Evolutionary conservation across 53 echinoderm and acorn worm species (phyloP).

Genomic region (Holothuria scabra): DNA sequence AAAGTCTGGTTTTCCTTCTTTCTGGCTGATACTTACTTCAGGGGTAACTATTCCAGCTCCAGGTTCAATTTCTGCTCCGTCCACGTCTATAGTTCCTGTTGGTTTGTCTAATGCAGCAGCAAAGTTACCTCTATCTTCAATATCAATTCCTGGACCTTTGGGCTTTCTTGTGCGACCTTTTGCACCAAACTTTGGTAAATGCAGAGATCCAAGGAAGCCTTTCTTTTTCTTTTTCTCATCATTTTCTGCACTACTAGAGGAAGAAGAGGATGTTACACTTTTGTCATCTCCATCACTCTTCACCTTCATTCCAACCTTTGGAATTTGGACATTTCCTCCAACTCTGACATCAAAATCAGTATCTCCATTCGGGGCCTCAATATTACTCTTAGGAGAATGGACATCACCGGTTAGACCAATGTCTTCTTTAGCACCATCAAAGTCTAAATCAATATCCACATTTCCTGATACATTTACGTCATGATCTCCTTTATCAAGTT

Average conservation of each 20-base stretch:
- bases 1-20: conserved; percentile 50
- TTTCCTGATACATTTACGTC: neutral
- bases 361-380: neutral
- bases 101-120: neutral
- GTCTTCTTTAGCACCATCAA: neutral
- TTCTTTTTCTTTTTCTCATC: conserved; percentile 58
- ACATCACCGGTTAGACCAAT: neutral
- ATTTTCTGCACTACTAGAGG: conserved; percentile 37
- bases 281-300: neutral
- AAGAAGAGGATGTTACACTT: conserved; percentile 13
- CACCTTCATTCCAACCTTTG: neutral
- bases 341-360: neutral
- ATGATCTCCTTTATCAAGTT: neutral
- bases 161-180: conserved; percentile 33
- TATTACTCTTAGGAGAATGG: neutral
- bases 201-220: conserved; percentile 65
- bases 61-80: conserved; percentile 18
- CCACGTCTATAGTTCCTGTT: neutral
- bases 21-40: conserved; percentile 43
- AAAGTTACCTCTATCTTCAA: neutral
- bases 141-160: no score
- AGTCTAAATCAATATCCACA: neutral
- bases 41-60: neutral
- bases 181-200: conserved; percentile 62
- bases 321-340: neutral